Conservation (phyloP, 2,797 vertebrate genomes). For the Coendou prehensilis region DNA sequence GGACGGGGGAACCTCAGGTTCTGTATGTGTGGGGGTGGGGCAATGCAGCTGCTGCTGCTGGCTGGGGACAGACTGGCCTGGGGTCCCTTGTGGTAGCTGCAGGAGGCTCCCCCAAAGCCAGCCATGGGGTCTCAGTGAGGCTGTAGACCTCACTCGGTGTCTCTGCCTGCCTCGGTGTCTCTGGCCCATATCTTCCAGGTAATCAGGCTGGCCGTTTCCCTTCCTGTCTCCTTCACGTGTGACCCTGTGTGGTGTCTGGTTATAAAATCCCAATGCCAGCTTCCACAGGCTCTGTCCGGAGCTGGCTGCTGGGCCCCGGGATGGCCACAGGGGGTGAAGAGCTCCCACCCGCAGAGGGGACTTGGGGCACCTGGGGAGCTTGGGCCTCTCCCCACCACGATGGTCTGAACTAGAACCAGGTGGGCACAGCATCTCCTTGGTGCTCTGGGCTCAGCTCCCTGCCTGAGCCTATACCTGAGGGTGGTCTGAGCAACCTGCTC, state of each 20-base stretch:
- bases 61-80: fast-evolving
- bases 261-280: fast-evolving
- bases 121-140: fast-evolving
- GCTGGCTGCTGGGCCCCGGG: fast-evolving
- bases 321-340: fast-evolving
- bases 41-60: fast-evolving
- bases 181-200: fast-evolving
- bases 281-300: fast-evolving
- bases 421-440: fast-evolving
- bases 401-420: background rate
- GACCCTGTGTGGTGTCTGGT: fast-evolving
- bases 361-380: fast-evolving
- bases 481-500: background rate
- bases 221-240: background rate
- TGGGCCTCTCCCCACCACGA: too few relatives aligned
- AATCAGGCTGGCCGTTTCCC: fast-evolving
- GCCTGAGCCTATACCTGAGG: fast-evolving
- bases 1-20: background rate
- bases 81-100: background rate
- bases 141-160: fast-evolving
- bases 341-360: background rate
- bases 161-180: fast-evolving
- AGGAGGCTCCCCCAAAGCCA: background rate
- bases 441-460: too few relatives aligned
- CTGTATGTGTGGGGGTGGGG: too few relatives aligned